Conservation (phyloP, 2,113 vertebrate genomes). For the Silurus meridionalis region DNA sequence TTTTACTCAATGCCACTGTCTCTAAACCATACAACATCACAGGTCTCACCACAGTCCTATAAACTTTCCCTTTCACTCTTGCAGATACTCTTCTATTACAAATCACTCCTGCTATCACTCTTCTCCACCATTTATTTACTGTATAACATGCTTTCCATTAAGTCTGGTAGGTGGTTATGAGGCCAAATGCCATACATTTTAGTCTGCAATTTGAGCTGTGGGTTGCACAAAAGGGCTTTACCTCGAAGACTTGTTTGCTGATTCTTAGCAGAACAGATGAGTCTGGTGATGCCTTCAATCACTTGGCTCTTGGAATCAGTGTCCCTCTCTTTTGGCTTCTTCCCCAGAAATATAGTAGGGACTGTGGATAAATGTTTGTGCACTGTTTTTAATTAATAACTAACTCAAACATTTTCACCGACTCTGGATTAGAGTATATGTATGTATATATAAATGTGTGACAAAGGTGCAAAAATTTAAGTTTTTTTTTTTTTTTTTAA, state of each 20-base stretch:
- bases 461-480: too few species aligned
- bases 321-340: constrained; percentile 79
- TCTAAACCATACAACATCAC: too few species aligned
- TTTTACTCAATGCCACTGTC: too few species aligned
- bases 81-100: too few species aligned
- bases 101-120: too few species aligned
- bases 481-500: too few species aligned
- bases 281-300: constrained; percentile 78
- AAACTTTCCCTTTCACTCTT: too few species aligned
- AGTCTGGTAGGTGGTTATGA: too few species aligned
- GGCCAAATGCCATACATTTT: background rate
- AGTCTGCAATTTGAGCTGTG: background rate
- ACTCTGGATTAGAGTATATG: background rate
- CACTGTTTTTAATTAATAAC: background rate
- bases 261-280: constrained; percentile 80
- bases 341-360: constrained; percentile 79
- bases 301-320: constrained; percentile 80
- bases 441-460: too few species aligned
- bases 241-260: constrained; percentile 80
- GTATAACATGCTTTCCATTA: too few species aligned
- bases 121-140: too few species aligned
- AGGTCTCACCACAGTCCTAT: too few species aligned
- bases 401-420: background rate
- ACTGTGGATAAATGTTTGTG: constrained; percentile 58
- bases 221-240: constrained; percentile 35